A percentile compares a stretch with the other conserved stretches of the same genome.
phyloP scores from a whole-genome alignment of 2,888 invertebrate species.

The Cyclophora punctaria region DNA sequence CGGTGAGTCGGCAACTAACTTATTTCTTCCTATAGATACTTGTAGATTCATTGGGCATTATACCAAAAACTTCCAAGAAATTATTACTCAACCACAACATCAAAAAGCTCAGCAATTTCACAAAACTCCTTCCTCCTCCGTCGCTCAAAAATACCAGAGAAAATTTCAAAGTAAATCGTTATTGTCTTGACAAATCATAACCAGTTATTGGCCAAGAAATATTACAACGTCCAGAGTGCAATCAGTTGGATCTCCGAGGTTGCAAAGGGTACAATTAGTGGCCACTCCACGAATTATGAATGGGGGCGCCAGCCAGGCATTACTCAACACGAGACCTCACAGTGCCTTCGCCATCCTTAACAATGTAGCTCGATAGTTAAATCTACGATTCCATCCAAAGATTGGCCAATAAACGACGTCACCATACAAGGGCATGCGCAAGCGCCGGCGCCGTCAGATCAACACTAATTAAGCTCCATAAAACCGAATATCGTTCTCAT shows the following conservation, averaged over 20 bases:
- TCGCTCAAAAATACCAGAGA: no score
- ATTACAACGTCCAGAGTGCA: constrained; percentile 56
- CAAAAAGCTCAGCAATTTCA: constrained; percentile 14
- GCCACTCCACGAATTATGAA: constrained; percentile 65
- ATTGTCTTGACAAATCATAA: constrained; percentile 21
- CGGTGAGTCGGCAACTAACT: no score
- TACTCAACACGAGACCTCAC: constrained; percentile 3
- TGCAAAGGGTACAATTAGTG: constrained; percentile 53
- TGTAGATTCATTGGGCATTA: no score
- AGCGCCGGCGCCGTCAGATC: constrained; percentile 56
- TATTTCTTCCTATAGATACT: no score
- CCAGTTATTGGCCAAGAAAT: constrained; percentile 38
- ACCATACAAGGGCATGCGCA: constrained; percentile 48
- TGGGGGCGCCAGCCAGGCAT: constrained; percentile 40
- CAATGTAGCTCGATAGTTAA: constrained; percentile 27
- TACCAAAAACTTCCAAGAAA: no score
- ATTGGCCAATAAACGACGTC: constrained; percentile 49
- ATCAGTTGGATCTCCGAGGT: constrained; percentile 45
- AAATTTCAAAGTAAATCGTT: no score
- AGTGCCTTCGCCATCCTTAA: constrained; percentile 23
- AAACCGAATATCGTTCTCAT: constrained; percentile 63
- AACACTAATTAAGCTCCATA: constrained; percentile 69
- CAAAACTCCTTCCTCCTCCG: constrained; percentile 1
- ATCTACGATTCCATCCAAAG: constrained; percentile 46
- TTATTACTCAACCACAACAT: no score